Percentiles rank a stretch among this genome's conserved stretches.
Evolutionary conservation across 2,888 invertebrate species (phyloP).

Genomic region (Synergus japonicus): DNA sequence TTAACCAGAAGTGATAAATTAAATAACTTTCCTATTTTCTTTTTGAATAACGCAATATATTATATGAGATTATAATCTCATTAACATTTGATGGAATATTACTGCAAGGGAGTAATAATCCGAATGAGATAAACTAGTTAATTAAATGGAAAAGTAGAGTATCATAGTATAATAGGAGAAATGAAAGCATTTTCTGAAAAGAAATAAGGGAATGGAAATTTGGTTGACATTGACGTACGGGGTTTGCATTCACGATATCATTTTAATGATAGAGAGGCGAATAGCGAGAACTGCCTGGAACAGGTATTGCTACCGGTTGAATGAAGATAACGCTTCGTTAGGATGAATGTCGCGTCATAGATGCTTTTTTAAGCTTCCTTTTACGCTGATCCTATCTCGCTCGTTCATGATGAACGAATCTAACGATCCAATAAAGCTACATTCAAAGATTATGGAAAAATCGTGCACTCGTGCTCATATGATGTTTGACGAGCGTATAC

Average conservation of each 20-base stretch:
- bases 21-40: too few relatives aligned
- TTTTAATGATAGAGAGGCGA: conserved; percentile 64
- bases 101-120: not conserved
- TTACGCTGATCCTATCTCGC: not conserved
- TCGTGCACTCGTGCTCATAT: not conserved
- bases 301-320: conserved; percentile 63
- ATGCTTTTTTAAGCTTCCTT: conserved; percentile 30
- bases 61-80: not conserved
- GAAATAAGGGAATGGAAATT: not conserved
- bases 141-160: not conserved
- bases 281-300: conserved; percentile 55
- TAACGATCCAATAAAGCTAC: conserved; percentile 25
- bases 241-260: conserved; percentile 58
- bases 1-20: not conserved
- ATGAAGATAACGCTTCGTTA: conserved; percentile 69
- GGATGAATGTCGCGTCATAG: conserved; percentile 65
- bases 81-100: not conserved
- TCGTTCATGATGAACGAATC: conserved; percentile 23
- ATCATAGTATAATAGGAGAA: conserved; percentile 24
- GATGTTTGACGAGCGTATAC: not conserved
- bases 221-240: conserved; percentile 7
- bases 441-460: conserved; percentile 30
- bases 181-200: not conserved
- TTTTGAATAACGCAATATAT: too few relatives aligned
- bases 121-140: not conserved